Evolutionary conservation across 2,888 invertebrate genomes (phyloP), one percentile per base, ranked within the genome.

Genomic region (Parochlus steinenii): DNA sequence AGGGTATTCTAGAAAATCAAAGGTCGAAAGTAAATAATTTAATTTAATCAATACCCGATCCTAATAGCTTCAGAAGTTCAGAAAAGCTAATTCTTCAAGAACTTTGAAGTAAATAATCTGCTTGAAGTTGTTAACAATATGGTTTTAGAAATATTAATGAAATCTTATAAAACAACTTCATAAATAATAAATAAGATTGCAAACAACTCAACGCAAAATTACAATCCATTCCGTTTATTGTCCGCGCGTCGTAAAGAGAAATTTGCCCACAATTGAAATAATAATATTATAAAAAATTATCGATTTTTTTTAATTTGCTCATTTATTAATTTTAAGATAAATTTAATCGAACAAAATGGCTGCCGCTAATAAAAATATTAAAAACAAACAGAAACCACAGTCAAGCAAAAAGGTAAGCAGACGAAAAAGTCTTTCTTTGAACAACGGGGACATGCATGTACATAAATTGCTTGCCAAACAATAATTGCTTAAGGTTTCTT

Each of bases 371-470:
- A 36, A 29, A 28, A 23, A 36, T 18, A 36, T 12, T 36, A 36
- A 36, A 30, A 29, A 30, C 24, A 36, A 36, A 28, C 36, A 36
- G 17, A 29, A 29, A n/a, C 22, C 29, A 30, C 36, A 29, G 17
- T 12, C 24, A 16, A 15, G 28, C n/a, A 36, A 36, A 18, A 36
- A 36, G 36, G 36, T 36, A 36, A 36, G 23, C 16, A 6, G n/a
- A 3, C 10, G 6, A 17, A 12, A 18, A 16, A 26, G 17, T 14
- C 19, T 17, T 33, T 18, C 24, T 17, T 33, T 33, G 16, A 6
- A 32, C 12, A 33, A n/a, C 27, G 25, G 19, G 20, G 15, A 12
- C 28, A 10, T 27, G 27, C 10, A 11, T 27, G 10, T 27, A 16
- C 17, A 16, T 28, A 14, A 28, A 28, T 14, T 14, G 14, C 15